Evolutionary conservation across 2,888 invertebrate species (phyloP).

Genomic region (Lysandra coridon): DNA sequence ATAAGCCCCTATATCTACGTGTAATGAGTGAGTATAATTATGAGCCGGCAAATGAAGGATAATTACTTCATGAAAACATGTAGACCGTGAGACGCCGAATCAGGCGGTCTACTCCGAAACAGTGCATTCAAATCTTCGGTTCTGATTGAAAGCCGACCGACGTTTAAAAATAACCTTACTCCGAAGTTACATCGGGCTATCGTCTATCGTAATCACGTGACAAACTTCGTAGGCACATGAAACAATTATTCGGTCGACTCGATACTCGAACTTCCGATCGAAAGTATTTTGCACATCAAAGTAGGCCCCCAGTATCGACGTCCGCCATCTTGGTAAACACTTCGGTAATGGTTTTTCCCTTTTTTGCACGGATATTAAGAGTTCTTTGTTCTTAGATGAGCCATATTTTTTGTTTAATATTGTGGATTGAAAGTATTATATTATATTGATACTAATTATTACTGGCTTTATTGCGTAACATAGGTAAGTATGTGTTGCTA

Average conservation of each 20-base stretch:
- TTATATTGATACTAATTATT: neutral
- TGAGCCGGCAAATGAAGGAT: neutral
- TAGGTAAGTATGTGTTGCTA: too few relatives aligned
- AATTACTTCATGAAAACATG: constrained; percentile 8
- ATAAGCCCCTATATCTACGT: neutral
- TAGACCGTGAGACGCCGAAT: neutral
- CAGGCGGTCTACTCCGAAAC: too few relatives aligned
- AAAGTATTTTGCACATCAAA: too few relatives aligned
- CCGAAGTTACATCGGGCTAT: too few relatives aligned
- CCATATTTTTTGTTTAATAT: neutral
- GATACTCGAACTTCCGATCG: too few relatives aligned
- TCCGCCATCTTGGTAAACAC: constrained; percentile 8
- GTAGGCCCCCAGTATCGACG: neutral
- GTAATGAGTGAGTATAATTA: constrained; percentile 3
- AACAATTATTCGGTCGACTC: too few relatives aligned
- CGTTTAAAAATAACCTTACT: too few relatives aligned
- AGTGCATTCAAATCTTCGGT: too few relatives aligned
- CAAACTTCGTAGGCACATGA: too few relatives aligned
- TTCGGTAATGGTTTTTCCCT: neutral
- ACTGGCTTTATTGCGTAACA: too few relatives aligned
- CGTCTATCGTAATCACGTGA: too few relatives aligned
- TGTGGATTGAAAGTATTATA: neutral
- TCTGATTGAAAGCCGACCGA: too few relatives aligned
- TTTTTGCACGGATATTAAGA: neutral
- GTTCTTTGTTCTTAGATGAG: neutral